Evolutionary conservation across 2,888 invertebrate genomes (phyloP), one percentile per base, ranked within the genome.

Genomic region (Euproctis similis): DNA sequence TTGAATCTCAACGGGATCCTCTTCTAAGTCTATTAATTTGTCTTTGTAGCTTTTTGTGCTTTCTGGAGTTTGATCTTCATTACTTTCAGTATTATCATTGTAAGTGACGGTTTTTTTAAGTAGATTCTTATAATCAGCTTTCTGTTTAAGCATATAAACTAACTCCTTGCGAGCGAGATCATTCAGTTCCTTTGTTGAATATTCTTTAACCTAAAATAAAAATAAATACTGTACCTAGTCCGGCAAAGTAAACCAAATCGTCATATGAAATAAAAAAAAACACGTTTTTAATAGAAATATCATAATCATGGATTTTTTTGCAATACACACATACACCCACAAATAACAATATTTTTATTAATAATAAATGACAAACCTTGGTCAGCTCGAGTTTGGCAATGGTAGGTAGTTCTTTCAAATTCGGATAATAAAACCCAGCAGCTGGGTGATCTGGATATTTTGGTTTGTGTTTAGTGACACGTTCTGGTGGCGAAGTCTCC

Each of bases 371-470:
- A 14, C 22, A 12, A 86, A 94, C 95, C 90, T 94, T 95, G 43
- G 89, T 90, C 60, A 95, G 90, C 64, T 92, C 90, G 61, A 95
- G 92, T 48, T 91, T 92, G 31, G 94, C 96, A 35, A 97, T 92
- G 21, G 93, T 88, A 6, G 96, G 96, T 48, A 97, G 87, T 47
- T 92, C 88, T 52, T 90, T 90, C 57, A 91, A 78, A 52, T 92
- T 88, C 6, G 95, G 94, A 73, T 97, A 96, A 84, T 93, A 94
- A 84, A 97, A 97, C 17, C 95, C 95, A 40, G 94, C 93, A 2
- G 96, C 95, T 1, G 94, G 94, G 78, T 96, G 96, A 48, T 90
- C 89, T 1, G 96, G 96, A 55, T 88, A 88, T 39, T 88, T 88
- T 10, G 94, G 90, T 31, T 92, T 92, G 67, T 96, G 94, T 53